Evolutionary conservation across 1,140 invertebrate genomes (phyloP), one percentile per base, ranked within the genome.

Genomic region (Cherax destructor): DNA sequence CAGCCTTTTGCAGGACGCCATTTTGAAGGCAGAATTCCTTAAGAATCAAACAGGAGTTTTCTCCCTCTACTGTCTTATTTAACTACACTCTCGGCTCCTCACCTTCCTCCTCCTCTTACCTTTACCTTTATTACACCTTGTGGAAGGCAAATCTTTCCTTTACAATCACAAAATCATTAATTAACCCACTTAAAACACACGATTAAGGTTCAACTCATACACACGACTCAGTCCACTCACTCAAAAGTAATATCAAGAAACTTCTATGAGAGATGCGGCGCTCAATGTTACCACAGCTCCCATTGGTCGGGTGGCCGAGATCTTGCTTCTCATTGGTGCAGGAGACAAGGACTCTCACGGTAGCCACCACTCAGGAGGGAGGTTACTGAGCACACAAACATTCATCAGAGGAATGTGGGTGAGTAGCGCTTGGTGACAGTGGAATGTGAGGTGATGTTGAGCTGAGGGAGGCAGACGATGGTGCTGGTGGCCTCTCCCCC

Each of bases 151-250:
- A 59, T n/a, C 0, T 83, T 83, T 24, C 24, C 24, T 83, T 52
- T 30, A 30, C 24, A 83, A 56, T 59, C 80, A 83, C 80, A 56
- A 83, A 52, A 13, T 59, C 80, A 59, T n/a, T 83, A 83, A 83
- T 83, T 83, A 83, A 83, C 61, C 56, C 80, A 83, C 80, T 83
- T 56, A 83, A 83, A 83, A 83, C 50, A 83, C 50, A 83, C 13
- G 80, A 83, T 56, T 59, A 49, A 56, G 50, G 50, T 83, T 83
- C 80, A 52, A 61, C 80, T 83, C 80, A 83, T 61, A 83, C 80
- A 83, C 80, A 83, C 80, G 80, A 83, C 80, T 83, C 80, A 83
- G 80, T 83, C 80, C 80, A 83, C 80, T 83, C 80, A 83, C 80
- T 83, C 80, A 83, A 83, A 83, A 83, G 80, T 83, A 83, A 56